Base-by-base conservation (phyloP, 2,113 vertebrate genomes). In the Pipa parva region DNA sequence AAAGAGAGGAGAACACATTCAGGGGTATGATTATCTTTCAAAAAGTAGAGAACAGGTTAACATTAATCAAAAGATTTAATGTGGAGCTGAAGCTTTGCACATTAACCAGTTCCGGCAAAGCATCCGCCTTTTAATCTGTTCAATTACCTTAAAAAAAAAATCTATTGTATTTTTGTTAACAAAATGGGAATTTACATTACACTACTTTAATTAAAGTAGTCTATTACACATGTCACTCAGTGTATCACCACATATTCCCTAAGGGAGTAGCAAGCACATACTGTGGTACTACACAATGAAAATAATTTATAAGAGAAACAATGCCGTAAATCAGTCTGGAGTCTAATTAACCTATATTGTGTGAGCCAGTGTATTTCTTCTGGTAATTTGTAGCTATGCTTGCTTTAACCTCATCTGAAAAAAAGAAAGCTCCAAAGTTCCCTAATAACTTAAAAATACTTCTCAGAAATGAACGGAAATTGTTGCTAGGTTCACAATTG, bases 201-300 rank as follows among this genome's bases (percentile, higher is more conserved):
- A 52, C 57, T 69, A 60, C 46, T 60, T 60, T 69, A 69, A 69
- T 69, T 59, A 69, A 69, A 69, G 57, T 33, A 69, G 65, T 69
- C 65, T 69, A 69, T 69, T 69, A 69, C 65, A 69, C 65, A 60
- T 60, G 65, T 69, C 65, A 69, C 22, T 69, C 65, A 60, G 46
- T 45, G 48, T 59, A 59, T 68, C 55, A 20, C 46, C n/a, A 37
- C 48, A 60, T 37, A 69, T 69, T 26, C 48, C 65, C 65, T 20
- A 17, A 52, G 65, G 65, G 65, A 60, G 12, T 1, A 24, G 25
- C 20, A 59, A 22, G 33, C 31, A 12, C 57, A 59, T 51, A 69
- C 65, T 42, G 33, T 60, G 46, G 64, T 42, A 52, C 22, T 27
- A 42, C 48, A 60, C 65, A 69, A 68, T 68, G 48, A 58, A 60